phyloP scores from a whole-genome alignment of 2,113 vertebrate genomes.

The Himantopus leucocephalus region DNA sequence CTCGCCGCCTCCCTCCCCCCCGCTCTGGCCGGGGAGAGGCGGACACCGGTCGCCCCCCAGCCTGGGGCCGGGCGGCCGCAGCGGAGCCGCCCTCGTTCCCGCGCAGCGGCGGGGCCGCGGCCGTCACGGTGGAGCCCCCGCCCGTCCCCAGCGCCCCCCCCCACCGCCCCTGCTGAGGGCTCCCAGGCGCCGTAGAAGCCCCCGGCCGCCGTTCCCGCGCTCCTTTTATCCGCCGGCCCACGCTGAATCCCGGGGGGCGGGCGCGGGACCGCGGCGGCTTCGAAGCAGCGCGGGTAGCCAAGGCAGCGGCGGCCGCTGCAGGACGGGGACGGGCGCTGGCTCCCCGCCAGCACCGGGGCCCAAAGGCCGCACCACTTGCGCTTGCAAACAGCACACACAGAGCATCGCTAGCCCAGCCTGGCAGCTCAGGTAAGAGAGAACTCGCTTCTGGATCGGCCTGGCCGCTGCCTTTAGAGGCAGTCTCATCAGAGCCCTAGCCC shows the following conservation, averaged over 20 bases:
- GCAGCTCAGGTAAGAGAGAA: background rate
- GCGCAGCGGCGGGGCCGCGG: background rate
- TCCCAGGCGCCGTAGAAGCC: background rate
- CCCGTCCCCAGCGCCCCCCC: background rate
- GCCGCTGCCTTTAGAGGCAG: background rate
- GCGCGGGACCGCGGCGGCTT: background rate
- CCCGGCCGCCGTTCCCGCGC: fast-evolving
- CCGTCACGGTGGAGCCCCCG: background rate
- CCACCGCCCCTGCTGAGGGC: background rate
- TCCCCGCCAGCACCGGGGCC: background rate
- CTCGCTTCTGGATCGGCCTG: background rate
- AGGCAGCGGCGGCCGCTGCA: background rate
- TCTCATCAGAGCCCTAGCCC: fast-evolving
- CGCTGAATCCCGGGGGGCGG: background rate
- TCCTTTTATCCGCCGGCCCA: background rate
- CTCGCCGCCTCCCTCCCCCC: background rate
- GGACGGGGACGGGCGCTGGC: background rate
- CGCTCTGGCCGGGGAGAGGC: background rate
- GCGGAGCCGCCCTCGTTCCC: too few species aligned
- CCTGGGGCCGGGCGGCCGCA: background rate
- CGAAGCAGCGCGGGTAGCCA: background rate
- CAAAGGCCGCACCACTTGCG: background rate
- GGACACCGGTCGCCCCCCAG: background rate
- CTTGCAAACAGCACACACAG: background rate
- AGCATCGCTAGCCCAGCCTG: background rate